Evolutionary conservation across 2,888 invertebrate genomes (phyloP).

Genomic region (Cephus spinipes): DNA sequence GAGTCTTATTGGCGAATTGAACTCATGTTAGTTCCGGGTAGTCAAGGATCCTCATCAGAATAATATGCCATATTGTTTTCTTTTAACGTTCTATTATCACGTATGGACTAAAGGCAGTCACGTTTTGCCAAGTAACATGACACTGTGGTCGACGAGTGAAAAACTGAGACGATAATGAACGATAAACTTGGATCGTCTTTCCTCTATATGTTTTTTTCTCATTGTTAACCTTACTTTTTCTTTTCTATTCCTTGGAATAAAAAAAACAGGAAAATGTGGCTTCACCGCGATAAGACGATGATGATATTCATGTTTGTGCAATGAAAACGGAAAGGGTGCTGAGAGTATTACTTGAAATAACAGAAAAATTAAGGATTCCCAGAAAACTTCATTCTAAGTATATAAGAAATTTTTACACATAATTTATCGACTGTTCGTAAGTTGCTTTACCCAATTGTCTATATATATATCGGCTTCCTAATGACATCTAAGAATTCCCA

Average conservation of each 20-base stretch:
- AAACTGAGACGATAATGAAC: not conserved
- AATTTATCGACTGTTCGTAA: not conserved
- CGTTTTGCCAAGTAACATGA: not conserved
- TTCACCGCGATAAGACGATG: not conserved
- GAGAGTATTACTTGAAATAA: not conserved
- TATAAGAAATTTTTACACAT: not conserved
- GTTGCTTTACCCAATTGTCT: not conserved
- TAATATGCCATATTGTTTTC: not conserved
- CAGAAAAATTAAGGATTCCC: not conserved
- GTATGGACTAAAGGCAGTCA: not conserved
- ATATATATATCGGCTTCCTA: no score
- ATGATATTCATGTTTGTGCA: not conserved
- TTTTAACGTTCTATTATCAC: not conserved
- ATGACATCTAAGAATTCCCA: conserved; percentile 18
- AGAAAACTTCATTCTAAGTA: no score
- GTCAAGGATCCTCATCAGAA: not conserved
- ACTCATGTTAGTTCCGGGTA: not conserved
- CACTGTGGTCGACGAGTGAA: not conserved
- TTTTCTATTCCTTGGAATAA: not conserved
- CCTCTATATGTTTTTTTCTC: not conserved
- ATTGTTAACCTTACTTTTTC: not conserved
- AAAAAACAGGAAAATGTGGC: not conserved
- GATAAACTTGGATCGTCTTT: not conserved
- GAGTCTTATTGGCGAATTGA: not conserved
- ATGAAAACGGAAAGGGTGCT: not conserved